phyloP scores from a whole-genome alignment of 2,113 vertebrate species.

The Willisornis vidua region DNA sequence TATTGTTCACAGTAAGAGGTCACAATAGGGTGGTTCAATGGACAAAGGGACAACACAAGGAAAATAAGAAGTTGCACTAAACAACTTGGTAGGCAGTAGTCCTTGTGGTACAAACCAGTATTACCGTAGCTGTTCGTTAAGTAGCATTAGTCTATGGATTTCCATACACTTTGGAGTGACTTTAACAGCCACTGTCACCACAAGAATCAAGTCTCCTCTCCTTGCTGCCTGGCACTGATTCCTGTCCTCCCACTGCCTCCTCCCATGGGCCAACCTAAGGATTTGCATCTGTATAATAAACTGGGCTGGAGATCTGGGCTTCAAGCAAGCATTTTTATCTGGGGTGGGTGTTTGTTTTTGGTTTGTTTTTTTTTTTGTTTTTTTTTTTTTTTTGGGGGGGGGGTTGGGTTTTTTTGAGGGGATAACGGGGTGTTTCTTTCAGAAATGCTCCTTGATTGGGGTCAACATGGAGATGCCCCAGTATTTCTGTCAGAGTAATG shows the following conservation, averaged over 20 bases:
- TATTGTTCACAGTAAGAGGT: not conserved
- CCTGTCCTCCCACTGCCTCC: not conserved
- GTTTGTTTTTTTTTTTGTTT: too few relatives aligned
- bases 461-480: not conserved
- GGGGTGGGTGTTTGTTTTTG: too few relatives aligned
- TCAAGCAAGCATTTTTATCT: not conserved
- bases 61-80: fast-evolving
- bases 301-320: not conserved
- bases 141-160: not conserved
- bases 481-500: not conserved
- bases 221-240: not conserved
- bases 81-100: not conserved
- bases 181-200: not conserved
- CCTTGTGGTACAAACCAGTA: not conserved
- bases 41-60: not conserved
- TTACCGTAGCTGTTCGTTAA: not conserved
- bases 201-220: not conserved
- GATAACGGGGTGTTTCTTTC: not conserved
- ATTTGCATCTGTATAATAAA: not conserved
- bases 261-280: not conserved
- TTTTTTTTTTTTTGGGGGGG: not conserved
- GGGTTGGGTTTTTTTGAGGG: not conserved
- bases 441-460: not conserved
- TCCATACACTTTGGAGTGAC: not conserved
- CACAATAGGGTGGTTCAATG: not conserved